phyloP scores from a whole-genome alignment of 2,888 invertebrate genomes.

The Linyphia triangularis region DNA sequence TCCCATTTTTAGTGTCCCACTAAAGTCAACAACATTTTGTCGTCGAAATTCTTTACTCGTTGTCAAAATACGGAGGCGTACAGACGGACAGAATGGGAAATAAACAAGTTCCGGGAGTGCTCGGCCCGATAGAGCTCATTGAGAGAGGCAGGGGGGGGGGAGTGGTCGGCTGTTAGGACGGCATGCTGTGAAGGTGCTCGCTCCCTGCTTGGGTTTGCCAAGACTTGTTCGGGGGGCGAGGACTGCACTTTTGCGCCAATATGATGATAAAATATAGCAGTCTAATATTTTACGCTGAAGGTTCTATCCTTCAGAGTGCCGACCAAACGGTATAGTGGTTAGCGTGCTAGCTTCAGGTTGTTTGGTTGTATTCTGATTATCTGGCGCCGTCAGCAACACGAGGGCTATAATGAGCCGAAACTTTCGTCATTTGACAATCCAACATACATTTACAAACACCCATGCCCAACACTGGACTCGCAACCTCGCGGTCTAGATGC shows the following conservation, averaged over 20 bases:
- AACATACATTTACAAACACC: no score
- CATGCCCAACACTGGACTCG: no score
- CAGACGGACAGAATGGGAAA: slow-evolving; percentile 26
- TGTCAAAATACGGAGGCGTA: neutral
- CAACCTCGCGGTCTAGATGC: no score
- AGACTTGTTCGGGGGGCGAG: neutral
- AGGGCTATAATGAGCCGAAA: no score
- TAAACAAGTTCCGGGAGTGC: slow-evolving; percentile 51
- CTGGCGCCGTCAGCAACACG: no score
- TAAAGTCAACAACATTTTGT: neutral
- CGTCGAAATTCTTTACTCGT: neutral
- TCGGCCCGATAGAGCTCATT: slow-evolving; percentile 16
- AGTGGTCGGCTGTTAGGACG: slow-evolving; percentile 47
- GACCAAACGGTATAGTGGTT: no score
- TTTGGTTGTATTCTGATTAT: no score
- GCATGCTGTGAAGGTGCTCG: slow-evolving; percentile 32
- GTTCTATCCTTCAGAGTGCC: no score
- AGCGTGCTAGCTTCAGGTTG: no score
- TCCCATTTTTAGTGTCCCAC: no score
- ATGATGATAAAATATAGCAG: neutral
- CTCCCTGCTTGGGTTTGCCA: slow-evolving; percentile 57
- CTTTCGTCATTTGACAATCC: no score
- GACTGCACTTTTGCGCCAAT: neutral
- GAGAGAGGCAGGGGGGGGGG: slow-evolving; percentile 55
- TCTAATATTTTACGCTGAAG: neutral